These are phyloP conservation scores for Lissocephala sabroskyi DNA, from an alignment of 2,888 invertebrate genomes.

Conservation along the genomic window DNA sequence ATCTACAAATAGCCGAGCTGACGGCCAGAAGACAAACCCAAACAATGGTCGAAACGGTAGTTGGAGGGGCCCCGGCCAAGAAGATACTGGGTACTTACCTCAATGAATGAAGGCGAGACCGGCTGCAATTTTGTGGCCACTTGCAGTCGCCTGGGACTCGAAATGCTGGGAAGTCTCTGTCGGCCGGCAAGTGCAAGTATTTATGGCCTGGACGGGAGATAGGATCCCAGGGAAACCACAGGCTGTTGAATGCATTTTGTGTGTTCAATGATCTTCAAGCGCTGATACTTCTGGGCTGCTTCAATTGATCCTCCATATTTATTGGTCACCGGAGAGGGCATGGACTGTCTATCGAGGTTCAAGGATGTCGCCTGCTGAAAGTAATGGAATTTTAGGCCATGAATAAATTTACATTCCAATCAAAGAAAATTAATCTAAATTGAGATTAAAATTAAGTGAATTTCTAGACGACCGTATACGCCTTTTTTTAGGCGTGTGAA, in stretches of 20 bases:
- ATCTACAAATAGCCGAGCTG: slow-evolving; percentile 58
- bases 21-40: slow-evolving; percentile 60
- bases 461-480: no score
- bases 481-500: no score
- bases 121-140: slow-evolving; percentile 12
- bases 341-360: not conserved
- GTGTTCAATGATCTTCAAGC: slow-evolving; percentile 49
- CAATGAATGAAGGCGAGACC: slow-evolving; percentile 17
- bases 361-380: not conserved
- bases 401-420: no score
- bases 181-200: slow-evolving; percentile 15
- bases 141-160: slow-evolving; percentile 36
- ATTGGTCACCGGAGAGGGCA: slow-evolving; percentile 18
- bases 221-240: slow-evolving; percentile 26
- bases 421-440: no score
- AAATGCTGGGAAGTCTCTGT: no score
- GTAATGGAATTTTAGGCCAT: no score
- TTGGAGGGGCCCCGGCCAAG: slow-evolving; percentile 48
- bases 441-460: no score
- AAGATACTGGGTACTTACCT: slow-evolving; percentile 13
- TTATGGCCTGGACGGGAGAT: slow-evolving; percentile 17
- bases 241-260: slow-evolving; percentile 49
- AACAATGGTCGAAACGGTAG: slow-evolving; percentile 64
- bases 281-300: slow-evolving; percentile 22
- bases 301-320: slow-evolving; percentile 32